Base-by-base conservation (phyloP, 2,113 vertebrate genomes). In the Cyprinus carpio region DNA sequence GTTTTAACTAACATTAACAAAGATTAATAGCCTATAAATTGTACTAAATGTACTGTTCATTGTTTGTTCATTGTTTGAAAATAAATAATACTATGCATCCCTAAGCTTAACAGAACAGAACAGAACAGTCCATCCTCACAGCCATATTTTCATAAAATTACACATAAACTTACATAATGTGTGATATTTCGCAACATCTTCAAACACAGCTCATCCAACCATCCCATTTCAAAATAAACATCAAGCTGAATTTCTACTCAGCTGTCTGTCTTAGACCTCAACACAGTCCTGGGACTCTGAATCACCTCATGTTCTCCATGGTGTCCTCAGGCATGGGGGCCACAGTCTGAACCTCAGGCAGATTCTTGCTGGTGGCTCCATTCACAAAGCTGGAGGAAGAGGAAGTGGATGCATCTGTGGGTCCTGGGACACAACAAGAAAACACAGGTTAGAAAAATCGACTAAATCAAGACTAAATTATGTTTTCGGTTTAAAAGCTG, bases 341-440 rank as follows among this genome's bases (percentile, higher is more conserved):
- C 83, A 99, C 97, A 9, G 97, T 99, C 91, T 99, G 98, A 64
- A 99, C 98, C n/a, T 97, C 98, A n/a, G 98, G 98, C 34, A 99
- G 96, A 84, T 98, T 99, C 94, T 99, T 99, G 92, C 98, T 99
- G 78, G 98, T 99, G 90, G 96, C 98, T 88, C 98, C 98, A 87
- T 99, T 99, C 87, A 99, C 97, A 93, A 98, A 99, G 83, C 97
- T 98, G 76, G 98, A 98, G 78, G 97, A 98, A 0, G 98, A 98
- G 65, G 98, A 97, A 72, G 96, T 93, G 80, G 96, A 94, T 71
- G 96, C 94, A 86, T 98, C 97, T 86, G 96, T 93, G 58, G 96
- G 96, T 96, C 98, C 98, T 88, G 25, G n/a, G 1, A 77, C 23
- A 86, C n/a, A 72, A 94, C 92, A 87, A 69, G 87, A 27, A 67